A percentile compares a stretch with the other conserved stretches of the same genome.
Evolutionary conservation across 2,888 invertebrate species (phyloP).

Genomic region (Nowickia ferox): DNA sequence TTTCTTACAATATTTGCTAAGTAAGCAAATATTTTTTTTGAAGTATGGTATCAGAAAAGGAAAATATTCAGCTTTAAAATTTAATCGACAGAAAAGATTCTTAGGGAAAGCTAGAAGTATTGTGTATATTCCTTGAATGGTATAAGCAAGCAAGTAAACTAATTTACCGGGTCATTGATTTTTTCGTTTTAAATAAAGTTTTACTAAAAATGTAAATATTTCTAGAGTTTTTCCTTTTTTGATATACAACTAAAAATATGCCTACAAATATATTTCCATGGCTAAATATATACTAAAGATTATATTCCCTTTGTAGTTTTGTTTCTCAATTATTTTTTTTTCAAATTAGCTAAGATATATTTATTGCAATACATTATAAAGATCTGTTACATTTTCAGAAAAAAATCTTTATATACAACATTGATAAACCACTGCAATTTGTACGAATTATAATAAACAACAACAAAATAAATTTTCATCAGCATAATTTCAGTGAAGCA

Average conservation of each 20-base stretch:
- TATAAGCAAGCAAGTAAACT: too few species aligned
- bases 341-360: background rate
- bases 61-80: background rate
- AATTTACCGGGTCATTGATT: too few species aligned
- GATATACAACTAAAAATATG: too few species aligned
- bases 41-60: background rate
- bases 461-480: constrained; percentile 54
- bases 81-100: background rate
- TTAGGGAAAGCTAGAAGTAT: background rate
- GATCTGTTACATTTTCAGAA: background rate
- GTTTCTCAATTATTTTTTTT: too few species aligned
- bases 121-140: too few species aligned
- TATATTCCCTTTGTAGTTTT: too few species aligned
- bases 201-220: too few species aligned
- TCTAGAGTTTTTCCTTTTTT: too few species aligned
- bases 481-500: constrained; percentile 32
- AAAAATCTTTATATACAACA: constrained; percentile 27
- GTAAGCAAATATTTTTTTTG: background rate
- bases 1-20: background rate
- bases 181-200: too few species aligned
- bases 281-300: too few species aligned
- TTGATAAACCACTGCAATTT: constrained; percentile 64
- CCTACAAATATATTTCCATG: too few species aligned
- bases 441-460: constrained; percentile 61
- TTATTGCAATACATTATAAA: background rate